A percentile compares a stretch with the other conserved stretches of the same genome.
These are phyloP conservation scores for Brachymystax lenok DNA, from an alignment of 2,797 vertebrate genomes.

Conservation along the genomic window DNA sequence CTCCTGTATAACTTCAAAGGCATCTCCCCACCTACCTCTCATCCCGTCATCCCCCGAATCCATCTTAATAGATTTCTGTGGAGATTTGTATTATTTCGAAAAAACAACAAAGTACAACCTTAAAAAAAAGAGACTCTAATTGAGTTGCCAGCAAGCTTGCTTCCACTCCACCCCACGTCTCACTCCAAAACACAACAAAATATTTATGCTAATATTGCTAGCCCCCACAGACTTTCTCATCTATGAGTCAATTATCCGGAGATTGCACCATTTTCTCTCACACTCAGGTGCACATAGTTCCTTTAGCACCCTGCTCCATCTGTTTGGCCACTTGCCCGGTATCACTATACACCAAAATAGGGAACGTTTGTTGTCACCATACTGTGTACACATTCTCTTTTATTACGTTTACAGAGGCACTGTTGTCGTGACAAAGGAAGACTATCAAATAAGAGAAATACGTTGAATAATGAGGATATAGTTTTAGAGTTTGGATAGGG, in stretches of 20 bases:
- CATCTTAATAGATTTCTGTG: constrained; percentile 34
- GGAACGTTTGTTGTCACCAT: background rate
- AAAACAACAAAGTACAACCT: constrained; percentile 27
- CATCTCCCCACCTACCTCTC: constrained; percentile 10
- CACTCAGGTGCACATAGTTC: background rate
- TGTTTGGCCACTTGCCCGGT: background rate
- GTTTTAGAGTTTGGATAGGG: too few species aligned
- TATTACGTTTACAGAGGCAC: too few species aligned
- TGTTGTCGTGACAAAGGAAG: too few species aligned
- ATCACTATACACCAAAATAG: background rate
- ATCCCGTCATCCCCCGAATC: background rate
- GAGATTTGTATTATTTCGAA: constrained; percentile 53
- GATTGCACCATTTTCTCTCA: background rate
- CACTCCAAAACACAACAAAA: background rate
- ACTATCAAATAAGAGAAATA: too few species aligned
- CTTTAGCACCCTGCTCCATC: background rate
- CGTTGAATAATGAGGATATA: too few species aligned
- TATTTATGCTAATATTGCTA: background rate
- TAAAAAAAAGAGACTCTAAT: constrained; percentile 30
- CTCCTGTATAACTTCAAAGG: too few species aligned
- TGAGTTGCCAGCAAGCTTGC: background rate
- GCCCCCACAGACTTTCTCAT: background rate
- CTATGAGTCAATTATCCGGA: background rate
- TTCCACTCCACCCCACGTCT: background rate
- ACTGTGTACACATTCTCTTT: background rate